Evolutionary conservation across 2,797 vertebrate genomes (phyloP).

Genomic region (Luscinia luscinia): DNA sequence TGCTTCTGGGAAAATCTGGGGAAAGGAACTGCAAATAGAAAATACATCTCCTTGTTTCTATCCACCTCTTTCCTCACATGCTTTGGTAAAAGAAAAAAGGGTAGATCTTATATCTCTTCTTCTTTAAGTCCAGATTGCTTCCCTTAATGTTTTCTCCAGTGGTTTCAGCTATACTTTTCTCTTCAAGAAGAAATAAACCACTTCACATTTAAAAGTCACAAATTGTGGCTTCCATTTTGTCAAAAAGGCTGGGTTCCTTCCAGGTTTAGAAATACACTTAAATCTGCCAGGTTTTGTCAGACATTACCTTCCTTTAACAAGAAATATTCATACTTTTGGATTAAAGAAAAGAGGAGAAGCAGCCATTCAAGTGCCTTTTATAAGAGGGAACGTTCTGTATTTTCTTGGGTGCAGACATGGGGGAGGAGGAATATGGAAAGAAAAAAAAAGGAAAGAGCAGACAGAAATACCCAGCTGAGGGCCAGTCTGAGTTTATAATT

Average conservation of each 20-base stretch:
- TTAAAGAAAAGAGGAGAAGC: conserved; percentile 15
- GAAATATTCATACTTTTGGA: conserved; percentile 55
- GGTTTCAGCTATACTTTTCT: conserved; percentile 45
- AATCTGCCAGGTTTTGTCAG: conserved; percentile 73
- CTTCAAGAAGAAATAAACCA: conserved; percentile 48
- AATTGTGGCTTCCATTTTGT: conserved; percentile 71
- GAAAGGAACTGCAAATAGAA: conserved; percentile 62
- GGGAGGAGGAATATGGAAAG: conserved; percentile 19
- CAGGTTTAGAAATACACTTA: conserved; percentile 67
- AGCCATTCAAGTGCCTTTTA: conserved; percentile 44
- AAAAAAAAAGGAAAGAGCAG: not conserved
- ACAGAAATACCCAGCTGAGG: conserved; percentile 29
- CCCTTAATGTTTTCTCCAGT: conserved; percentile 55
- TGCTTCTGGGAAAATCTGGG: conserved; percentile 53
- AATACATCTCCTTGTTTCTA: conserved; percentile 29
- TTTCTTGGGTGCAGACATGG: conserved; percentile 31
- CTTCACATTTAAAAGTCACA: conserved; percentile 68
- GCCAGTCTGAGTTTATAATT: conserved; percentile 13
- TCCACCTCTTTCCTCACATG: not conserved
- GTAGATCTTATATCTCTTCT: conserved; percentile 8
- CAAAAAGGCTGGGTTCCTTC: conserved; percentile 62
- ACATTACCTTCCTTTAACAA: conserved; percentile 59
- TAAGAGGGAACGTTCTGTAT: conserved; percentile 16
- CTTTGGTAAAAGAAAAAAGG: not conserved
- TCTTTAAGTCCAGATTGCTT: conserved; percentile 37